Percentiles rank a stretch among this genome's conserved stretches.
phyloP scores from a whole-genome alignment of 2,797 vertebrate genomes.

The Galagoides demidoff region DNA sequence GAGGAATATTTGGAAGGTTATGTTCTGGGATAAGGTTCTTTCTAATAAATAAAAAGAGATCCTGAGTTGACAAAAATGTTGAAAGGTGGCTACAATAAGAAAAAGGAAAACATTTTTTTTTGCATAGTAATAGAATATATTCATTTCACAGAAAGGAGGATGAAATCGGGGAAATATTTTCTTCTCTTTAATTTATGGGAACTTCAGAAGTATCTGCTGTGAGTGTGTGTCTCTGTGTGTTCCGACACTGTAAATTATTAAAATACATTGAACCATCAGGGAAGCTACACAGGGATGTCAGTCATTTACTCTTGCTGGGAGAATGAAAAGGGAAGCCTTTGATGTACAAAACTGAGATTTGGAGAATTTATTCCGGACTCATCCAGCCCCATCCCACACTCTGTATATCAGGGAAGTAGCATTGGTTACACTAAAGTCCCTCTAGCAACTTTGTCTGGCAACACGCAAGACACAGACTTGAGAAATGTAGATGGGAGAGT shows the following conservation, averaged over 20 bases:
- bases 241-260: neutral
- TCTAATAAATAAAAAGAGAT: neutral
- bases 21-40: neutral
- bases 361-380: neutral
- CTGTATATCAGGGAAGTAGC: neutral
- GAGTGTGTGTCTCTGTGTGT: neutral
- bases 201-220: neutral
- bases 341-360: neutral
- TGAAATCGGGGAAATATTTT: neutral
- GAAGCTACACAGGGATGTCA: neutral
- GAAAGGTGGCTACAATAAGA: neutral
- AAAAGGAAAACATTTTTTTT: neutral
- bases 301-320: neutral
- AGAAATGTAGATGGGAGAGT: neutral
- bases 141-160: neutral
- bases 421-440: neutral
- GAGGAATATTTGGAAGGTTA: neutral
- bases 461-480: neutral
- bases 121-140: neutral
- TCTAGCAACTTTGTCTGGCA: neutral
- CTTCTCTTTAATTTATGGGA: neutral
- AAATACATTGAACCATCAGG: neutral
- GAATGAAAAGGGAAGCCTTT: neutral
- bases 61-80: neutral
- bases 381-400: neutral